Evolutionary conservation across 2,888 invertebrate species (phyloP), one percentile per base, ranked within the genome.

Genomic region (Acleris sparsana): DNA sequence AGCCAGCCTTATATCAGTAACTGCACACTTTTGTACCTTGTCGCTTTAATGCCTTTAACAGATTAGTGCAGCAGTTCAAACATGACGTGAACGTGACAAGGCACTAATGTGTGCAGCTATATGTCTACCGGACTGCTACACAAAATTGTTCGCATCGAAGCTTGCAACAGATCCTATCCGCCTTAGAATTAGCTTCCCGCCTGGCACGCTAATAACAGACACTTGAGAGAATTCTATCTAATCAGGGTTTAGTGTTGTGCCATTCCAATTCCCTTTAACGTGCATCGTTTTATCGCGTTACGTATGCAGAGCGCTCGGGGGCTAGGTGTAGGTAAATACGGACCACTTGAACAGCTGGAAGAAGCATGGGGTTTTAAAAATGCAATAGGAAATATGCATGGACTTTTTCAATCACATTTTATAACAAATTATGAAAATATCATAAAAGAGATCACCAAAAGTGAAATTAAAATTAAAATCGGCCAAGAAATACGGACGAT

Each of bases 261-360:
- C 72, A 75, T 77, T 75, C 74, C 75, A 75, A 77, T 79, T 80
- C 75, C 74, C 75, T 75, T 80, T 79, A 81, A 82, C 79, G 82
- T 80, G 82, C 80, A 82, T 80, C 81, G 83, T 82, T 84, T 80
- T 82, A 84, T 80, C 82, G 79, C 80, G 80, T 83, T 80, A 79
- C 70, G 80, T 82, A 83, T 84, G 82, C 83, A 85, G 76, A 71
- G 75, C 72, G 69, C 82, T 74, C 80, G 74, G 73, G 82, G 80
- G 43, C 25, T 29, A 44, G 58, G 22, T 33, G 58, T 18, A 22
- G 57, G 57, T 57, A 57, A 57, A 57, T 57, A 59, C 44, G 46
- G 46, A 22, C 20, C 16, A 13, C 18, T 49, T 5, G 49, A 25
- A 51, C 22, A n/a, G 25, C 56, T 63, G 51, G 62, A 63, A 55